Evolutionary conservation across 92 coral and sea anemone species (phyloP).

Genomic region (Hydrozoanthus gracilis): DNA sequence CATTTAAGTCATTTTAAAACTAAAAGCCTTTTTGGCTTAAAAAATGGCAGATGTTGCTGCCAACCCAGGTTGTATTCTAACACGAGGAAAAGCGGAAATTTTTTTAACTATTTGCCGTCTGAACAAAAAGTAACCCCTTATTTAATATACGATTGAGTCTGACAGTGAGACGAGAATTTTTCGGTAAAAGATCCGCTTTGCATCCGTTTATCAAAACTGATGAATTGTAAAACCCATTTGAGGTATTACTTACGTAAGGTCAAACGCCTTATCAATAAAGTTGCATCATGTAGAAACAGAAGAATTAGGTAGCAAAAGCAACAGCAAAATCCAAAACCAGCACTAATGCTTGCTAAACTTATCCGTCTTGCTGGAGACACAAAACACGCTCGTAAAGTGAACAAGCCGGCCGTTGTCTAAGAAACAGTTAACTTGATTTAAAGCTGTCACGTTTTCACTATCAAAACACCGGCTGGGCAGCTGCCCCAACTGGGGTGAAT

Average conservation of each 20-base stretch:
- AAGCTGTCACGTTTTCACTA: constrained; percentile 31
- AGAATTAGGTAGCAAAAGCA: too few species aligned
- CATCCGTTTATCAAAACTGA: not conserved
- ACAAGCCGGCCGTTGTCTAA: not conserved
- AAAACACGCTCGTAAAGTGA: not conserved
- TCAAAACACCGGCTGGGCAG: not conserved
- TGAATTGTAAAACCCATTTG: not conserved
- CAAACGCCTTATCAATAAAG: not conserved
- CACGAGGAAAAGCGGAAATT: not conserved
- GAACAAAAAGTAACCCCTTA: not conserved
- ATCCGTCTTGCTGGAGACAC: not conserved
- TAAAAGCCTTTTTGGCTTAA: not conserved
- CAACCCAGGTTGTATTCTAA: not conserved
- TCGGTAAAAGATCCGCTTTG: too few species aligned
- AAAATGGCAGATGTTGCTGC: not conserved
- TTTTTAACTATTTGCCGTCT: too few species aligned
- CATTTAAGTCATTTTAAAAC: not conserved
- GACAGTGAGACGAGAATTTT: too few species aligned
- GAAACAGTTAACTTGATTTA: not conserved
- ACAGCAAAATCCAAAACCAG: not conserved
- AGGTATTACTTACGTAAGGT: too few species aligned
- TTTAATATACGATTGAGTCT: not conserved
- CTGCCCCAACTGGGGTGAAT: not conserved
- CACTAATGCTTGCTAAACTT: not conserved
- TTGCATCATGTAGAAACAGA: not conserved